Percentiles rank a stretch among this genome's conserved stretches.
These are phyloP conservation scores for Sebastes vulpes DNA, from an alignment of 2,797 vertebrate genomes.

Conservation along the genomic window DNA sequence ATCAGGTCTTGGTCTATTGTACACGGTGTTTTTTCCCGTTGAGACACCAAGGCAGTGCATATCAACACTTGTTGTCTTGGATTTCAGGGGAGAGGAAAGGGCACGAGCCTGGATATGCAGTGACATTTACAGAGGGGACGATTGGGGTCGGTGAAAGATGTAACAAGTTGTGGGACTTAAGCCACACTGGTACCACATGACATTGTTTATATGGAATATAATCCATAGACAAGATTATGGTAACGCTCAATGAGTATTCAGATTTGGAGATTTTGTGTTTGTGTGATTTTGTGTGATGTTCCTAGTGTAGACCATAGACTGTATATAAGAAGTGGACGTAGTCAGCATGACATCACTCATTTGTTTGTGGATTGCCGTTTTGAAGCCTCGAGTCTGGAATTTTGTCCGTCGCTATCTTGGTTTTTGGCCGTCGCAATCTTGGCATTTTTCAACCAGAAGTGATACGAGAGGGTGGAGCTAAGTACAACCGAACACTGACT, in stretches of 20 bases:
- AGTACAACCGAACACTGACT: not conserved
- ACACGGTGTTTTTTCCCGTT: not conserved
- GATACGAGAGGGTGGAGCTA: not conserved
- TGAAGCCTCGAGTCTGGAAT: not conserved
- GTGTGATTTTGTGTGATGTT: not conserved
- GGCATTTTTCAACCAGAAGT: not conserved
- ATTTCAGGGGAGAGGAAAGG: constrained; percentile 30
- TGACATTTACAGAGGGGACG: constrained; percentile 48
- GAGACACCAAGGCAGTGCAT: constrained; percentile 10
- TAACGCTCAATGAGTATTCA: not conserved
- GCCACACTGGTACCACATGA: not conserved
- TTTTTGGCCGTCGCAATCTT: not conserved
- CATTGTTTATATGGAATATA: not conserved
- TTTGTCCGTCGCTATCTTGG: not conserved
- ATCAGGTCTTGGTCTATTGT: not conserved
- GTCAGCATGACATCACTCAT: not conserved
- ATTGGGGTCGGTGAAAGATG: not conserved
- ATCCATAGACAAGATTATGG: not conserved
- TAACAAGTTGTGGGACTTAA: not conserved
- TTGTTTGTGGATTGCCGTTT: accelerated
- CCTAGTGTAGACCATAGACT: not conserved
- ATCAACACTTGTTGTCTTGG: constrained; percentile 27
- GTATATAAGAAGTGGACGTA: not conserved
- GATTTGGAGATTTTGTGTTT: not conserved
- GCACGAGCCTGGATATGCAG: constrained; percentile 22